These are phyloP conservation scores for Urechis unicinctus DNA, from an alignment of 2,888 invertebrate species.

Conservation along the genomic window DNA sequence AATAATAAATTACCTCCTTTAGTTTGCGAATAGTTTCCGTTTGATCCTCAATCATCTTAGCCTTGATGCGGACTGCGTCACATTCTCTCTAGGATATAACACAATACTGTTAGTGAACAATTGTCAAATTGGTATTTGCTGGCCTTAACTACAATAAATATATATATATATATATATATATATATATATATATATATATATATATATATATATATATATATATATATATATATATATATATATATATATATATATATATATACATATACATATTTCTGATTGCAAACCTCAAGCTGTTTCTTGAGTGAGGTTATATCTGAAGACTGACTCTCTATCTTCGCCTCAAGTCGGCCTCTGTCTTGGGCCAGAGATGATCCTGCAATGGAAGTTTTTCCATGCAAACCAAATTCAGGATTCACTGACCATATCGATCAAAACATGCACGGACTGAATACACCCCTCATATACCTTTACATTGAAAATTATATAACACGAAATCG, in stretches of 20 bases:
- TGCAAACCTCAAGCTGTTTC: conserved; percentile 37
- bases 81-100: conserved; percentile 31
- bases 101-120: not conserved
- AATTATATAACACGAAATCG: no score
- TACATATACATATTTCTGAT: not conserved
- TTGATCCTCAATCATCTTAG: conserved; percentile 48
- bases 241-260: not conserved
- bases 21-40: conserved; percentile 47
- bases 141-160: no score
- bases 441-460: no score
- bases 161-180: no score
- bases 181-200: no score
- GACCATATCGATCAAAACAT: no score
- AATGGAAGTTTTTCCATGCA: not conserved
- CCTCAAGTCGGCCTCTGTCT: conserved; percentile 45
- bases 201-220: no score
- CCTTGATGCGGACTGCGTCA: conserved; percentile 45
- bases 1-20: conserved; percentile 32
- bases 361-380: conserved; percentile 43
- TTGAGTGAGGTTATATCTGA: conserved; percentile 37
- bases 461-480: no score
- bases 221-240: not conserved
- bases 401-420: not conserved
- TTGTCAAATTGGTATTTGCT: not conserved
- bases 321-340: conserved; percentile 39